Conservation (phyloP, 2,888 invertebrate genomes). For the Limnephilus lunatus region DNA sequence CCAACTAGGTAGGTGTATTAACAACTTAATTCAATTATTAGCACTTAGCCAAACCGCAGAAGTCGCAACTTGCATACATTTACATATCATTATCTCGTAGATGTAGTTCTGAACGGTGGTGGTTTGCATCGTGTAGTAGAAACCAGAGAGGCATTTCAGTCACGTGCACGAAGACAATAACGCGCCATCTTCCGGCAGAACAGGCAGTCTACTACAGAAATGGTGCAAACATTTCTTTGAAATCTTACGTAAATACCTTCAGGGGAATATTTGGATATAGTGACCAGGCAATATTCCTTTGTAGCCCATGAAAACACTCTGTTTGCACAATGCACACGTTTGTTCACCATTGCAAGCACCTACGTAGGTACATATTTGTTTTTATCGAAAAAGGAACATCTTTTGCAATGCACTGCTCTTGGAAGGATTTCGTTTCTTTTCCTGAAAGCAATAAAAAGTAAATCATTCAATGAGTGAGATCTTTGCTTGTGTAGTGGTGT, state of each 20-base stretch:
- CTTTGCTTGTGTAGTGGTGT: no score
- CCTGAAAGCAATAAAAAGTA: no score
- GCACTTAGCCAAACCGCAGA: not conserved
- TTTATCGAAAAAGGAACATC: not conserved
- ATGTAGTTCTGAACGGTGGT: not conserved
- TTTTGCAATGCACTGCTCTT: not conserved
- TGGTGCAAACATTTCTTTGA: conserved; percentile 26
- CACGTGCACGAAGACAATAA: conserved; percentile 29
- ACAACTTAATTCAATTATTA: not conserved
- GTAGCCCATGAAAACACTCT: not conserved
- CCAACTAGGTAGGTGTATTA: not conserved
- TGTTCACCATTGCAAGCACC: not conserved
- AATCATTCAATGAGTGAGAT: no score
- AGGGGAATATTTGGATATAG: not conserved
- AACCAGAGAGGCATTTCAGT: not conserved
- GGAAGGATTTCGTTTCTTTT: not conserved
- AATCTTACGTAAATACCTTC: conserved; percentile 28
- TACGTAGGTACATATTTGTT: not conserved
- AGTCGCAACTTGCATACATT: not conserved
- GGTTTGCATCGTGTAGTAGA: not conserved
- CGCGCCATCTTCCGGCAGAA: not conserved
- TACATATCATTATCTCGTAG: not conserved
- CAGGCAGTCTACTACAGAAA: not conserved
- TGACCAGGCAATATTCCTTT: not conserved
- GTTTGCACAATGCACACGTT: not conserved